A percentile compares a stretch with the other conserved stretches of the same genome.
Conservation (phyloP, 2,888 invertebrate species). For the Orchesella flavescens region DNA sequence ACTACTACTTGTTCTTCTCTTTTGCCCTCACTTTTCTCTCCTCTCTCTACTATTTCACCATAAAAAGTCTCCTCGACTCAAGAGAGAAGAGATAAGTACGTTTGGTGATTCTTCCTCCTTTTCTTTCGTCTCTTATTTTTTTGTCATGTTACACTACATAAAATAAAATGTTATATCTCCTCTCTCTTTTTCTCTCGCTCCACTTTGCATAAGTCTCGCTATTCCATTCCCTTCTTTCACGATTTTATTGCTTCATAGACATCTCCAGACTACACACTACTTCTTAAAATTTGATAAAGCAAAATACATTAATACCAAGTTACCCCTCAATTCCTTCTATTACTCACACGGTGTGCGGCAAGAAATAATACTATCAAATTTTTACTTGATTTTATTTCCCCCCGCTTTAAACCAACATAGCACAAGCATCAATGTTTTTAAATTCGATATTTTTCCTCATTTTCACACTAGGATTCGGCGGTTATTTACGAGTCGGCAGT, state of each 20-base stretch:
- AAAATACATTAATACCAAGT: conserved; percentile 18
- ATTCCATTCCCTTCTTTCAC: conserved; percentile 24
- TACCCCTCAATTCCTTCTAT: not conserved
- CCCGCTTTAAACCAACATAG: too few species aligned
- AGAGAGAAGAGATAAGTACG: conserved; percentile 61
- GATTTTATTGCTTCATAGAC: conserved; percentile 32
- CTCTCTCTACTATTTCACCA: conserved; percentile 52
- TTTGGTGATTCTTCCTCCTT: conserved; percentile 52
- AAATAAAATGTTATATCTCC: conserved; percentile 54
- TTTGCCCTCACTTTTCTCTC: conserved; percentile 49
- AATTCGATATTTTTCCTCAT: too few species aligned
- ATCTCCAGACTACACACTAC: not conserved
- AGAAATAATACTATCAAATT: not conserved
- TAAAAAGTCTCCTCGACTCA: conserved; percentile 56
- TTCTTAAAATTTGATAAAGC: conserved; percentile 10
- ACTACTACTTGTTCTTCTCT: conserved; percentile 34
- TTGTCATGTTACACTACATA: conserved; percentile 52
- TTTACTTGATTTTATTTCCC: too few species aligned
- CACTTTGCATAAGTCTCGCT: conserved; percentile 47
- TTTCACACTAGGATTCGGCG: too few species aligned
- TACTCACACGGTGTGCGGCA: too few species aligned
- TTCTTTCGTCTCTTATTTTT: conserved; percentile 22
- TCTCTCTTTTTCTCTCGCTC: conserved; percentile 44
- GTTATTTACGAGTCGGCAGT: too few species aligned
- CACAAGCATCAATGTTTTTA: too few species aligned